Percentiles rank a stretch among this genome's conserved stretches.
Conservation (phyloP, 2,888 invertebrate species). For the Corbicula japonica region DNA sequence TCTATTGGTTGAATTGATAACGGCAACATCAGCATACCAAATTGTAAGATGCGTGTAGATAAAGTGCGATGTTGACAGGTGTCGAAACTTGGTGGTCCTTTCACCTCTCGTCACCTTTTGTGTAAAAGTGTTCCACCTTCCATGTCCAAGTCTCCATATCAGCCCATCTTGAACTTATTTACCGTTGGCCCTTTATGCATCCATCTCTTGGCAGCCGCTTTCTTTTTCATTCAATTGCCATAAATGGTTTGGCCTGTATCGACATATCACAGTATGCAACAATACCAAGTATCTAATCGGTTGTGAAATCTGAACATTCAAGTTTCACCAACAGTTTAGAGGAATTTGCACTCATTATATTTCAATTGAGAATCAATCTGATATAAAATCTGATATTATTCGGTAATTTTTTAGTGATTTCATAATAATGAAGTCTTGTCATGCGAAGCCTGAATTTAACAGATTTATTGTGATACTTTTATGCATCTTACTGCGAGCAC, state of each 20-base stretch:
- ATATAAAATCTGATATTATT: slow-evolving; percentile 36
- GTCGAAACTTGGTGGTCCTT: slow-evolving; percentile 42
- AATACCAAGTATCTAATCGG: slow-evolving; percentile 40
- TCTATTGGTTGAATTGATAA: slow-evolving; percentile 15
- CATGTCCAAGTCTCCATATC: neutral
- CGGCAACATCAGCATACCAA: neutral
- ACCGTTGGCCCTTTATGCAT: slow-evolving; percentile 7
- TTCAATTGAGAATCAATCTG: slow-evolving; percentile 44
- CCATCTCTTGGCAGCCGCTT: slow-evolving; percentile 16
- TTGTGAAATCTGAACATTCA: slow-evolving; percentile 35
- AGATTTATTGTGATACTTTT: too few species aligned
- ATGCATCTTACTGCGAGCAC: too few species aligned
- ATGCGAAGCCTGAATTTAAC: slow-evolving; percentile 27
- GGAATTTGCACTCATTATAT: slow-evolving; percentile 51
- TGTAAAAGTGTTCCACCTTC: slow-evolving; percentile 18
- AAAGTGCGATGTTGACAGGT: slow-evolving; percentile 27
- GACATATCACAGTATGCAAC: slow-evolving; percentile 14
- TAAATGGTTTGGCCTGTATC: slow-evolving; percentile 41
- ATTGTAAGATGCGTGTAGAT: neutral
- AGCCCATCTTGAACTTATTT: slow-evolving; percentile 1
- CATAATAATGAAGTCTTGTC: slow-evolving; percentile 17
- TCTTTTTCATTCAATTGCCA: slow-evolving; percentile 17
- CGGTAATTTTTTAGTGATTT: slow-evolving; percentile 27
- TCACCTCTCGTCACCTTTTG: slow-evolving; percentile 32
- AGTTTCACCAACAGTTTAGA: slow-evolving; percentile 32